Base-by-base conservation (phyloP, 2,113 vertebrate genomes). In the Xyrauchen texanus region DNA sequence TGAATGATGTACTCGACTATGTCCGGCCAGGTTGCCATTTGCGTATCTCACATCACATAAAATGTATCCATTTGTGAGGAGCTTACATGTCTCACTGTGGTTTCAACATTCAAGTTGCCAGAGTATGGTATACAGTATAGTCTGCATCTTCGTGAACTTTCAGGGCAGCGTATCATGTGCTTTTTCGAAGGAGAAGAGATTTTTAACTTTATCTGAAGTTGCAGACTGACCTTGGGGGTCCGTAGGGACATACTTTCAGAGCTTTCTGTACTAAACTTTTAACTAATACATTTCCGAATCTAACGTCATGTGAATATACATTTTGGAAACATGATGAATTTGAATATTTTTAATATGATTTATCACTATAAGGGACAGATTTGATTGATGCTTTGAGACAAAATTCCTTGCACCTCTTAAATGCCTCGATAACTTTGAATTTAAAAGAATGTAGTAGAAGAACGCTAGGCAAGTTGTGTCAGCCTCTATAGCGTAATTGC, bases 101-200 rank as follows among this genome's bases (percentile, higher is more conserved):
- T 34, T 34, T 34, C 44, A 47, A 4, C 51, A 5, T 75, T 79
- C 8, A 68, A 75, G 66, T 44, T 62, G 71, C 44, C 71, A 68
- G 64, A 74, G 7, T 4, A 16, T 61, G 49, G 62, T 9, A 4
- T 74, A 74, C 62, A 49, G 71, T 21, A 74, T 74, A 49, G 71
- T 21, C 34, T 9, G 13, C 46, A 65, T 68, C 52, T 66, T 5
- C 69, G 42, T 42, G 4, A 15, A 11, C 16, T 12, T 49, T 67
- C 52, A 16, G 60, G 11, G 4, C 13, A 21, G 65, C 57, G 76
- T 55, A 21, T 12, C 7, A 67, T 68, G 8, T 44, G 75, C 45
- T 42, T 77, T 76, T 78, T 53, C 60, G 7, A 61, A 76, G 58
- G 58, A 74, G 13, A 45, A 55, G 81, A 75, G 70, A 68, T 79